phyloP scores from a whole-genome alignment of 2,797 vertebrate genomes.

The Diceros bicornis region DNA sequence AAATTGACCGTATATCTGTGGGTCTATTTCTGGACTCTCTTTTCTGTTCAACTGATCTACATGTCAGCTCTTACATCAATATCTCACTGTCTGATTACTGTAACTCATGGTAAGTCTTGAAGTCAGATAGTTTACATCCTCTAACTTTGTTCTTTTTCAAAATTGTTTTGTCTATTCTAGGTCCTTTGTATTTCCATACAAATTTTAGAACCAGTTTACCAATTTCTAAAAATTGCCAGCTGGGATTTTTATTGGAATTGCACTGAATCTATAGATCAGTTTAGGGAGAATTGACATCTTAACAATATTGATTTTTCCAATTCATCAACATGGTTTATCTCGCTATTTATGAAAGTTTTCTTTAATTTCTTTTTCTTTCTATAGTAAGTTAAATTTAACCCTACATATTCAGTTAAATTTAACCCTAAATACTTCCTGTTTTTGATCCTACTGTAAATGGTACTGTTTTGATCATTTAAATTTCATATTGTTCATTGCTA shows the following conservation, averaged over 20 bases:
- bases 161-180: background rate
- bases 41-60: background rate
- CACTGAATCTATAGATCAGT: background rate
- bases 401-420: no score
- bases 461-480: background rate
- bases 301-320: background rate
- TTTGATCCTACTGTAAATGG: background rate
- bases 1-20: background rate
- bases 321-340: background rate
- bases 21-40: background rate
- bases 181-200: background rate
- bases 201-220: conserved; percentile 12
- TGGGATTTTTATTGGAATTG: conserved; percentile 47
- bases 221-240: background rate
- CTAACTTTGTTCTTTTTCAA: conserved; percentile 12
- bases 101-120: background rate
- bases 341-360: background rate
- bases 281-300: background rate
- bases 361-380: background rate
- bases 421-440: background rate
- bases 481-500: background rate
- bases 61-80: background rate
- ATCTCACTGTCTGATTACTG: background rate
- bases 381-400: background rate
- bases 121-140: background rate